Conservation (phyloP, 2,113 vertebrate species). For the Mola mola region DNA sequence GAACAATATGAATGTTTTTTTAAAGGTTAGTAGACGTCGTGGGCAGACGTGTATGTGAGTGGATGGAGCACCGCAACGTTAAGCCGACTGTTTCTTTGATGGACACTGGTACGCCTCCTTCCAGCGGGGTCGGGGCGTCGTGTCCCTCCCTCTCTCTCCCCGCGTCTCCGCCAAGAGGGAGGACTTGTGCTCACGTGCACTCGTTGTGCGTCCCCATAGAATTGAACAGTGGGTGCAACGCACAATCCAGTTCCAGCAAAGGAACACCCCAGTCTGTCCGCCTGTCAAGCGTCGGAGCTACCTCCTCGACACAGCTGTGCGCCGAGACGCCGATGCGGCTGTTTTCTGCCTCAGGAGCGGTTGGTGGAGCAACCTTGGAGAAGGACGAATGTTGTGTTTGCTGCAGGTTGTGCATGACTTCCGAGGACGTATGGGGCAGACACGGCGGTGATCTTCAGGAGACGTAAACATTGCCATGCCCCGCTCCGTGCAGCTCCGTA, state of each 20-base stretch:
- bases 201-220: slow-evolving; percentile 40
- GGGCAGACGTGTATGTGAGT: too few relatives aligned
- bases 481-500: slow-evolving; percentile 41
- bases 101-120: not conserved
- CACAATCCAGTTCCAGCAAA: slow-evolving; percentile 48
- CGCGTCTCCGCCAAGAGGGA: slow-evolving; percentile 15
- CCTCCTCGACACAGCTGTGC: slow-evolving; percentile 1
- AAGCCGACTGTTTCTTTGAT: too few relatives aligned
- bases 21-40: too few relatives aligned
- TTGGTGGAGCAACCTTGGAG: slow-evolving; percentile 32
- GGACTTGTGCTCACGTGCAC: slow-evolving; percentile 33
- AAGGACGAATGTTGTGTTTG: slow-evolving; percentile 13
- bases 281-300: slow-evolving; percentile 7
- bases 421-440: slow-evolving; percentile 27
- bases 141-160: not conserved
- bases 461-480: slow-evolving; percentile 76
- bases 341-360: not conserved
- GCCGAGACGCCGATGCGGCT: slow-evolving; percentile 1
- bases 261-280: slow-evolving; percentile 25
- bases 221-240: slow-evolving; percentile 31
- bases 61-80: too few relatives aligned
- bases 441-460: slow-evolving; percentile 5
- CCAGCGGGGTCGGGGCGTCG: not conserved
- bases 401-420: slow-evolving; percentile 34
- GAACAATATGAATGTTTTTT: too few relatives aligned